Conservation (phyloP, 2,797 vertebrate genomes). For the Leucoraja ocellata region DNA sequence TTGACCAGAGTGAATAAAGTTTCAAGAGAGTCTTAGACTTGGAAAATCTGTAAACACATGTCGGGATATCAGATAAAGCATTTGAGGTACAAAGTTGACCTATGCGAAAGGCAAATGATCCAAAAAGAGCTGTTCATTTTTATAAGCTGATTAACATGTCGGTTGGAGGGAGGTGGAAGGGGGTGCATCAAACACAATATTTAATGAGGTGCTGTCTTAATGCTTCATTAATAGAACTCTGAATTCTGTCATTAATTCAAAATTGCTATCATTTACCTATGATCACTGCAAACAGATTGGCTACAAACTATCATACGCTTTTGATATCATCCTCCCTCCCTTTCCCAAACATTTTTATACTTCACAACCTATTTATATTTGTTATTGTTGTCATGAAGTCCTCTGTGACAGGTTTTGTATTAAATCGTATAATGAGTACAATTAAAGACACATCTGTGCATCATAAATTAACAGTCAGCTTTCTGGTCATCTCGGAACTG, state of each 20-base stretch:
- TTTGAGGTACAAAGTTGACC: not conserved
- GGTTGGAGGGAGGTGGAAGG: no score
- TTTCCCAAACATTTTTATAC: not conserved
- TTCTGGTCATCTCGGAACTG: not conserved
- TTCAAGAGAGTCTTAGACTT: no score
- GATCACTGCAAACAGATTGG: not conserved
- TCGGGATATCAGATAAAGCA: not conserved
- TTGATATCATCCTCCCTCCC: not conserved
- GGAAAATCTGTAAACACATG: not conserved
- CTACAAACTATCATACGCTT: not conserved
- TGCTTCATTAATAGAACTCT: not conserved
- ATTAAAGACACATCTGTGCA: not conserved
- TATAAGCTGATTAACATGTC: not conserved
- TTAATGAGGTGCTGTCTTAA: not conserved
- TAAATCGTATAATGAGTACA: not conserved
- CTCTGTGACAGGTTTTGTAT: not conserved
- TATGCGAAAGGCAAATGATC: not conserved
- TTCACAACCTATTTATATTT: not conserved
- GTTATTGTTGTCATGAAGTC: not conserved
- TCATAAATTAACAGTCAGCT: not conserved
- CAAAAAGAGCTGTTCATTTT: not conserved
- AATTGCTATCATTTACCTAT: not conserved
- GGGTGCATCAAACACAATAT: not conserved
- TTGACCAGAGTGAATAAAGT: no score
- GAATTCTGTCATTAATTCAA: conserved; percentile 13